phyloP scores from a whole-genome alignment of 2,888 invertebrate genomes.

The Morpho achilles region DNA sequence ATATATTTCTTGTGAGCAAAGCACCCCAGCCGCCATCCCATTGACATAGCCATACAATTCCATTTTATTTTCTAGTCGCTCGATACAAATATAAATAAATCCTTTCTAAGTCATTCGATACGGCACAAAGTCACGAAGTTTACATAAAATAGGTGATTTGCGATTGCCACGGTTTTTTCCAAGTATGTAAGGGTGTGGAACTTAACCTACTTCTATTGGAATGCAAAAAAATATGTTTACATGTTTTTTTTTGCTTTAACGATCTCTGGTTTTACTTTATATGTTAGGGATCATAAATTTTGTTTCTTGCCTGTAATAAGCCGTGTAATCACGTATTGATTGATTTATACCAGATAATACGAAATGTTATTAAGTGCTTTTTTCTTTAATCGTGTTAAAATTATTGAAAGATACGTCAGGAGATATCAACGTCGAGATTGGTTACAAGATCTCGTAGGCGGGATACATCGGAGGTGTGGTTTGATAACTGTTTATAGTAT shows the following conservation, averaged over 20 bases:
- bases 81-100: slow-evolving; percentile 66
- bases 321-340: slow-evolving; percentile 38
- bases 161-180: slow-evolving; percentile 66
- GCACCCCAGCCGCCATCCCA: slow-evolving; percentile 50
- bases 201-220: slow-evolving; percentile 48
- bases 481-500: no score
- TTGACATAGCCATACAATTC: slow-evolving; percentile 48
- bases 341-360: slow-evolving; percentile 42
- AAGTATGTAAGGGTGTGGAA: slow-evolving; percentile 49
- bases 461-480: no score
- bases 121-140: slow-evolving; percentile 76
- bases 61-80: slow-evolving; percentile 39
- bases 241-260: slow-evolving; percentile 52
- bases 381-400: no score
- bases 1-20: slow-evolving; percentile 50
- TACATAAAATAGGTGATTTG: slow-evolving; percentile 78
- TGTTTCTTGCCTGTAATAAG: slow-evolving; percentile 55
- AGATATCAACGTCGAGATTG: no score
- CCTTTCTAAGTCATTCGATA: slow-evolving; percentile 76
- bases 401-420: no score
- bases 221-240: slow-evolving; percentile 65
- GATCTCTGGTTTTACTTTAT: slow-evolving; percentile 38
- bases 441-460: no score
- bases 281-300: slow-evolving; percentile 55
- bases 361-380: slow-evolving; percentile 9